Base-by-base conservation (phyloP, 2,888 invertebrate species). In the Melipona beecheii region DNA sequence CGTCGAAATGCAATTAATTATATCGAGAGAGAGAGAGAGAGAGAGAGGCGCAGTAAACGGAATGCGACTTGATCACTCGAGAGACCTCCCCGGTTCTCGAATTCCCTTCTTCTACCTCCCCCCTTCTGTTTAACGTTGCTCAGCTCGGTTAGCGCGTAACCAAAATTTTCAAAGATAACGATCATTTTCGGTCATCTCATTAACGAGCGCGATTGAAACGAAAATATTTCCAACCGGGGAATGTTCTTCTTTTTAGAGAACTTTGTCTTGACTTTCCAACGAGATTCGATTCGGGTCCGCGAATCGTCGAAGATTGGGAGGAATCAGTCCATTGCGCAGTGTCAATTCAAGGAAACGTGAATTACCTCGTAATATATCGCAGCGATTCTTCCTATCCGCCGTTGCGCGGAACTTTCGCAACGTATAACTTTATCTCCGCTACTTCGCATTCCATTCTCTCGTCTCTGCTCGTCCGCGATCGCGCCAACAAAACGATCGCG, bases 1-100 rank as follows among this genome's bases (percentile, higher is more conserved):
- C 56, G 72, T 75, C 77, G 75, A 80, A 73, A 73, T 66, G 71
- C 81, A 78, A 84, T 84, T 84, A 84, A 84, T 84, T 78, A 77
- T 62, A 77, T 66, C 36, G 58, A 49, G 54, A 62, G 50, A 43
- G 9, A 43, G 43, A 43, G 9, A 43, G 43, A 43, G 9, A 43
- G 43, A 43, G 9, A 11, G 43, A 9, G 9, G 27, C 27, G 27
- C 27, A 27, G 27, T 27, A 27, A 27, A 36, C 19, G 71, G 69
- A 79, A 74, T 52, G 64, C 79, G 54, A 79, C 60, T 75, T 71
- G 72, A 65, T 70, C n/a, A 56, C 24, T 9, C 50, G n/a, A 17
- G 31, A 54, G 54, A 68, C 66, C 66, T 68, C 66, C 66, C 66
- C 75, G 2, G 58, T 21, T 36, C 69, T 69, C 36, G n/a, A 64